Evolutionary conservation across 2,888 invertebrate species (phyloP).

Genomic region (Ganaspis brasiliensis): DNA sequence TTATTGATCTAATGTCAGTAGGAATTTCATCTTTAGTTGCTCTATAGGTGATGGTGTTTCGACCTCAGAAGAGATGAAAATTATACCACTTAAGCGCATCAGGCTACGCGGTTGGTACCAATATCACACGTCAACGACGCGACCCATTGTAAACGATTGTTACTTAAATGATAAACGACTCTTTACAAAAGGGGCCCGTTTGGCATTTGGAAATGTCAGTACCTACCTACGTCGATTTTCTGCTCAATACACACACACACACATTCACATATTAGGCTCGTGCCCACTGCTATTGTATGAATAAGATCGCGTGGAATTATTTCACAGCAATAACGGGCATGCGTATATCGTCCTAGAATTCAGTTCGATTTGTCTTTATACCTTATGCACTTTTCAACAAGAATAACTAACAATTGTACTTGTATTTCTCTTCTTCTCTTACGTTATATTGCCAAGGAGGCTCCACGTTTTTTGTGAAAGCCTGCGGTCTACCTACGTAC

Average conservation of each 20-base stretch:
- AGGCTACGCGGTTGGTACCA: neutral
- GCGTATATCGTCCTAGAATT: slow-evolving; percentile 40
- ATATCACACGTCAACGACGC: slow-evolving; percentile 42
- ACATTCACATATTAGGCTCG: slow-evolving; percentile 55
- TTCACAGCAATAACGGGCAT: slow-evolving; percentile 46
- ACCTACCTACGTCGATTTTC: slow-evolving; percentile 72
- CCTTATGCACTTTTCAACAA: slow-evolving; percentile 44
- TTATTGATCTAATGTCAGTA: too few relatives aligned
- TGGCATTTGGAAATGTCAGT: slow-evolving; percentile 79
- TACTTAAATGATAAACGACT: slow-evolving; percentile 69
- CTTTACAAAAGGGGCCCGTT: slow-evolving; percentile 63
- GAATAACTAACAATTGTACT: slow-evolving; percentile 18
- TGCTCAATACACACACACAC: neutral
- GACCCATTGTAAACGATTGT: slow-evolving; percentile 56
- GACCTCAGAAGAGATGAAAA: slow-evolving; percentile 16
- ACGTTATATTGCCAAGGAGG: slow-evolving; percentile 23
- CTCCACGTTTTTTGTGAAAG: slow-evolving; percentile 58
- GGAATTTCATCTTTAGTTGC: neutral
- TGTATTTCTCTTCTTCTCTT: neutral
- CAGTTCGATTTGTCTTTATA: slow-evolving; percentile 36
- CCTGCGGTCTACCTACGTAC: slow-evolving; percentile 35
- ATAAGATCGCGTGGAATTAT: slow-evolving; percentile 56
- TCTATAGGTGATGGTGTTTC: slow-evolving; percentile 5
- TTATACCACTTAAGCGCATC: slow-evolving; percentile 21
- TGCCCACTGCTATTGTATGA: slow-evolving; percentile 63